Percentiles rank a stretch among this genome's conserved stretches.
Conservation (phyloP, 2,797 vertebrate genomes). For the Yasuhikotakia modesta region DNA sequence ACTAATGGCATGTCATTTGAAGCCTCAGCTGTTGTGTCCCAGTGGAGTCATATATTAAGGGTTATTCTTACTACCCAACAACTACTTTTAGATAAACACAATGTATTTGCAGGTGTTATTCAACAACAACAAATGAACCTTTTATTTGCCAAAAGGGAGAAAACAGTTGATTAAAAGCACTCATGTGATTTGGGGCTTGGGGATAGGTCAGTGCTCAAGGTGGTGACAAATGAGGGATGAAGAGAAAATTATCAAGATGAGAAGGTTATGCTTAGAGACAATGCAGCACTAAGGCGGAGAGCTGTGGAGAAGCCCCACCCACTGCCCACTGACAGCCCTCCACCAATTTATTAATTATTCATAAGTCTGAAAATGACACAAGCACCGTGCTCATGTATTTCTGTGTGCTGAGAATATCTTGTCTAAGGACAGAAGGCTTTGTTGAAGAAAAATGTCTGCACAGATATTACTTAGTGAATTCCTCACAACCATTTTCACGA, state of each 20-base stretch:
- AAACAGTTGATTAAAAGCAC: slow-evolving; percentile 30
- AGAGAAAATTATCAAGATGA: slow-evolving; percentile 2
- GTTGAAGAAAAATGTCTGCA: neutral
- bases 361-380: slow-evolving; percentile 37
- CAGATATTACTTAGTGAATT: neutral
- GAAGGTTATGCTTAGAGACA: slow-evolving; percentile 6
- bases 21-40: too few species aligned
- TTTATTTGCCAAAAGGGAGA: slow-evolving; percentile 1
- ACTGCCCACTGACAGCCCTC: slow-evolving; percentile 23
- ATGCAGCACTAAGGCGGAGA: slow-evolving; percentile 18
- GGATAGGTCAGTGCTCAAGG: slow-evolving; percentile 7
- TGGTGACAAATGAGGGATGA: slow-evolving; percentile 37
- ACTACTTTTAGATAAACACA: slow-evolving; percentile 14
- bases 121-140: slow-evolving; percentile 5
- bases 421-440: neutral
- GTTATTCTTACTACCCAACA: neutral
- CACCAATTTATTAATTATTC: slow-evolving; percentile 32
- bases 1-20: neutral
- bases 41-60: too few species aligned
- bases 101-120: neutral
- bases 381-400: slow-evolving; percentile 19
- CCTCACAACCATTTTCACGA: neutral
- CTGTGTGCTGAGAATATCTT: neutral
- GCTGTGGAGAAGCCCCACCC: slow-evolving; percentile 22
- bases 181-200: slow-evolving; percentile 4